Percentiles rank a stretch among this genome's conserved stretches.
phyloP scores from a whole-genome alignment of 2,888 invertebrate species.

The Cyrtodaria siliqua region DNA sequence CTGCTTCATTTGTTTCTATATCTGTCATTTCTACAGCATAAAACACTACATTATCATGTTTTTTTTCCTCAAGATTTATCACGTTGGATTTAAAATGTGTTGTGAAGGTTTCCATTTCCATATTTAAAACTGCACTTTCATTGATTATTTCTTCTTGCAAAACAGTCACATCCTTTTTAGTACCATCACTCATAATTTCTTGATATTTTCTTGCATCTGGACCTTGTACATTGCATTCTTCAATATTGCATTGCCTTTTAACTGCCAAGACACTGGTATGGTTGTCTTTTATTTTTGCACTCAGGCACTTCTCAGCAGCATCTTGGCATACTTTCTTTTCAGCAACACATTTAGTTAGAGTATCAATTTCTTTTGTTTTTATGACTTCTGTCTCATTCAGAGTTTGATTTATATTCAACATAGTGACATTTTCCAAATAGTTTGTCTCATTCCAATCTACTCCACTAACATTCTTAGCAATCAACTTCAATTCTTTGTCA shows the following conservation, averaged over 20 bases:
- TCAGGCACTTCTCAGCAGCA: too few species aligned
- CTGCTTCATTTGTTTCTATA: slow-evolving; percentile 43
- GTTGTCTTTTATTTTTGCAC: too few species aligned
- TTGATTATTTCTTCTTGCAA: not conserved
- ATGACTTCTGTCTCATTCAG: too few species aligned
- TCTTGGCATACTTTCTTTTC: too few species aligned
- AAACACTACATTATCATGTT: slow-evolving; percentile 18
- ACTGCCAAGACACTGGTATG: too few species aligned
- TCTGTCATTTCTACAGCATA: slow-evolving; percentile 39
- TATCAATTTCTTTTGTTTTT: not conserved
- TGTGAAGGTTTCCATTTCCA: not conserved
- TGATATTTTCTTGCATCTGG: not conserved
- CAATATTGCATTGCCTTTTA: not conserved
- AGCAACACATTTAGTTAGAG: not conserved
- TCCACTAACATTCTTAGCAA: too few species aligned
- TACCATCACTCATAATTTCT: too few species aligned
- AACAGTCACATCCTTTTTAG: too few species aligned
- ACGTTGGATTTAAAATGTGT: not conserved
- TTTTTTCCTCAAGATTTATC: not conserved
- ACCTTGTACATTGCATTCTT: not conserved
- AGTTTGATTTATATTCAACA: too few species aligned
- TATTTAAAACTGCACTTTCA: not conserved
- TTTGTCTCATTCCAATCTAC: too few species aligned
- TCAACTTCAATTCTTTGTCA: too few species aligned
- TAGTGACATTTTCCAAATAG: too few species aligned